Evolutionary conservation across 2,888 invertebrate species (phyloP).

Genomic region (Stegophylla sp.): DNA sequence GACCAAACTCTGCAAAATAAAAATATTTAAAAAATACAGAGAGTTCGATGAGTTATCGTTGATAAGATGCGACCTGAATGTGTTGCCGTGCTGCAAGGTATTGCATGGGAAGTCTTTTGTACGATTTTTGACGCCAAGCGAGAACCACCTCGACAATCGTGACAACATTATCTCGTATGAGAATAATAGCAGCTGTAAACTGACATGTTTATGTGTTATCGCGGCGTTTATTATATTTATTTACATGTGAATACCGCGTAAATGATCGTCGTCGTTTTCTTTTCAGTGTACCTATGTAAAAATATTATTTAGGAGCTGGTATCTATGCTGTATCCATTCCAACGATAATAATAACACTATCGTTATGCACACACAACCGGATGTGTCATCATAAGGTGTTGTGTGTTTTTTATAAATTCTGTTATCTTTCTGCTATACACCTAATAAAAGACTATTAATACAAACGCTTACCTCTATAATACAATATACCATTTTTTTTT

Average conservation of each 20-base stretch:
- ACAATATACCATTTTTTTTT: no score
- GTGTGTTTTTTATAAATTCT: background rate
- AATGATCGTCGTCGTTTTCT: background rate
- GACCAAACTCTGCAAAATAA: background rate
- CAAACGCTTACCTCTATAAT: background rate
- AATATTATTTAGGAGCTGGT: background rate
- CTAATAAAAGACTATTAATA: conserved; percentile 11
- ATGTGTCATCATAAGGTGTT: background rate
- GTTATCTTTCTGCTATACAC: conserved; percentile 10
- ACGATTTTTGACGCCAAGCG: background rate
- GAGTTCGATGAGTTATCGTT: background rate
- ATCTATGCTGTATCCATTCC: background rate
- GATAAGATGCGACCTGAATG: background rate
- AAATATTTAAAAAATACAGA: background rate
- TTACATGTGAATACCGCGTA: background rate
- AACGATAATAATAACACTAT: no score
- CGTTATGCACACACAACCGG: background rate
- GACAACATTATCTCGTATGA: background rate
- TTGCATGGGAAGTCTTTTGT: background rate
- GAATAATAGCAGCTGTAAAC: background rate
- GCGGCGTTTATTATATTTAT: background rate
- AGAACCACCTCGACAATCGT: background rate
- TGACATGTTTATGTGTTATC: background rate
- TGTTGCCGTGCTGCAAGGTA: no score
- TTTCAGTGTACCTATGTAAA: background rate